Percentiles rank a stretch among this genome's conserved stretches.
phyloP scores from a whole-genome alignment of 2,888 invertebrate species.

The Oscheius sp. region DNA sequence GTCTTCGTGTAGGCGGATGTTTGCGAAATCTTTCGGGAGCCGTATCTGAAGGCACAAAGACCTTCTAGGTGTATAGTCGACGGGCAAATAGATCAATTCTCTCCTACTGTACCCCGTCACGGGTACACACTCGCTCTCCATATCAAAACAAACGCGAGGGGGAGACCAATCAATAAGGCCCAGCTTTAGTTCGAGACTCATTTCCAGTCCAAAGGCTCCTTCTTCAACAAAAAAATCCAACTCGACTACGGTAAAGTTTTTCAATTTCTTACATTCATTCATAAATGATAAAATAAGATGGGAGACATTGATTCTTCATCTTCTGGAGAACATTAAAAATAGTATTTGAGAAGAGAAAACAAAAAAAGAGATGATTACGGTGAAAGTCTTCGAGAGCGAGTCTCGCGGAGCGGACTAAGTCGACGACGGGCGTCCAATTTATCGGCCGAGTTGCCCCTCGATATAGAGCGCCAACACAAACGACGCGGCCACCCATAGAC shows the following conservation, averaged over 20 bases:
- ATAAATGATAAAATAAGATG: too few species aligned
- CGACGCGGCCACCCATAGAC: constrained; percentile 15
- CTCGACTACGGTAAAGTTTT: too few species aligned
- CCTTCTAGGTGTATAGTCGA: constrained; percentile 29
- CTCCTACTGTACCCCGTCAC: constrained; percentile 32
- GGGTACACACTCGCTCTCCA: constrained; percentile 27
- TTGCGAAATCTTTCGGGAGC: constrained; percentile 29
- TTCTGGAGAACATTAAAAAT: not conserved
- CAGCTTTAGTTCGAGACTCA: too few species aligned
- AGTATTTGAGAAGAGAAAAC: not conserved
- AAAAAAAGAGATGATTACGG: constrained; percentile 5
- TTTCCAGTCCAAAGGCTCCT: too few species aligned
- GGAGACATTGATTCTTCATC: too few species aligned
- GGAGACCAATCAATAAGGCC: constrained; percentile 21
- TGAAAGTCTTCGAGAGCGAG: constrained; percentile 15
- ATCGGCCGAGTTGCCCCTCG: constrained; percentile 27
- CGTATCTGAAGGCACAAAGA: constrained; percentile 20
- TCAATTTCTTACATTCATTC: too few species aligned
- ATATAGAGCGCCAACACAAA: constrained; percentile 20
- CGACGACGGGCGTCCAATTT: constrained; percentile 28
- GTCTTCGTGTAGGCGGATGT: constrained; percentile 5
- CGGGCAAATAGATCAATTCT: constrained; percentile 35
- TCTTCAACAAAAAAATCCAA: too few species aligned
- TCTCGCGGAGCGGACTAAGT: constrained; percentile 28
- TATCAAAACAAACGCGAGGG: constrained; percentile 32